Conservation (phyloP, 1,140 invertebrate genomes). For the Temnothorax curvispinosus region DNA sequence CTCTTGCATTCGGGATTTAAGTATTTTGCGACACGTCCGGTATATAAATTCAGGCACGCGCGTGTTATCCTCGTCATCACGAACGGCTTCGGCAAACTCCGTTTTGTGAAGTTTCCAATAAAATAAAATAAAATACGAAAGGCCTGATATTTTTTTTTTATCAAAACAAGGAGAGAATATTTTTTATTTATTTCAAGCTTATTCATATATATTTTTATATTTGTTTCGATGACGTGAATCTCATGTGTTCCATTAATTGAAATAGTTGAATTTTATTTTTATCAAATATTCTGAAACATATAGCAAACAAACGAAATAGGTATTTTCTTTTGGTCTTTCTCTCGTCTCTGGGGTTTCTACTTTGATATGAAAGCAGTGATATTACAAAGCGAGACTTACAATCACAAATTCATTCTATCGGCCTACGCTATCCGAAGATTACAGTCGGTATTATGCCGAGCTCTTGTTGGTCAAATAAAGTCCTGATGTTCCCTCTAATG, state of each 20-base stretch:
- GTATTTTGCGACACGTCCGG: conserved; percentile 31
- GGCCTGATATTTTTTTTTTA: conserved; percentile 6
- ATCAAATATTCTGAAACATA: background rate
- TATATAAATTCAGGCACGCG: conserved; percentile 16
- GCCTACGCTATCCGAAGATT: background rate
- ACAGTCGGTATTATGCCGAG: background rate
- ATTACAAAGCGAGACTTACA: background rate
- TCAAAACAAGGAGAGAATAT: background rate
- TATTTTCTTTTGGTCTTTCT: background rate
- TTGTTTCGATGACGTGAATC: background rate
- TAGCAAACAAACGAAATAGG: background rate
- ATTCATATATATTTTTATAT: background rate
- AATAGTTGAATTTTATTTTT: background rate
- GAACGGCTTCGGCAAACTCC: background rate
- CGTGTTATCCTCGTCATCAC: background rate
- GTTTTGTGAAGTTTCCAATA: background rate
- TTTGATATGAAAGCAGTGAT: background rate
- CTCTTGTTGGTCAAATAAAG: conserved; percentile 36
- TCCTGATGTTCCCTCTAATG: conserved; percentile 40
- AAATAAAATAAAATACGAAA: background rate
- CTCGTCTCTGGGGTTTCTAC: background rate
- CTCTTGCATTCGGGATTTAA: conserved; percentile 42
- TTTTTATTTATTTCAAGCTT: background rate
- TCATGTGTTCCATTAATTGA: background rate
- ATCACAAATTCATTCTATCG: background rate